These are phyloP conservation scores for Lordiphosa stackelbergi DNA, from an alignment of 1,140 invertebrate species.

Conservation along the genomic window DNA sequence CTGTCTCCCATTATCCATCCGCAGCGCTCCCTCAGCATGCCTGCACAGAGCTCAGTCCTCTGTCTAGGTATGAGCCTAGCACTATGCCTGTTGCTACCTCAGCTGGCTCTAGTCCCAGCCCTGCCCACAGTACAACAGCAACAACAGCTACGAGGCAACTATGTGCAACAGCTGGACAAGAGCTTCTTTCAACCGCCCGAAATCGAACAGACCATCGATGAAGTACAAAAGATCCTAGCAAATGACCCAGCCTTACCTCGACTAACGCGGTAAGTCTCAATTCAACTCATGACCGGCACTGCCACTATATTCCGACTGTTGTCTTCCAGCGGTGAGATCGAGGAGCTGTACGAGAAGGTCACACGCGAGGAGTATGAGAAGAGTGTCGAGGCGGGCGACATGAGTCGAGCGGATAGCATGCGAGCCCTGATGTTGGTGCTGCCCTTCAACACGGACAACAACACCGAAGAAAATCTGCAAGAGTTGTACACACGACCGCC, in stretches of 20 bases:
- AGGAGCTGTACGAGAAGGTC: slow-evolving; percentile 80
- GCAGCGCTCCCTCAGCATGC: too few species aligned
- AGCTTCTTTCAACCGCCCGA: slow-evolving; percentile 65
- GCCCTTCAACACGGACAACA: slow-evolving; percentile 78
- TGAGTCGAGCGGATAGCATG: slow-evolving; percentile 78
- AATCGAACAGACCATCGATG: slow-evolving; percentile 79
- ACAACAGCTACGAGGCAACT: slow-evolving; percentile 18
- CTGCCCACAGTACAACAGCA: slow-evolving; percentile 54
- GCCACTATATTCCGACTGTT: not conserved
- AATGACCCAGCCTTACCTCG: slow-evolving; percentile 79
- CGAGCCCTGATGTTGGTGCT: slow-evolving; percentile 80
- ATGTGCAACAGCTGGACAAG: slow-evolving; percentile 62
- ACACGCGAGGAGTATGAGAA: slow-evolving; percentile 77
- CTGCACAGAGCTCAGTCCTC: not conserved
- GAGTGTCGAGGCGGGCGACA: slow-evolving; percentile 70
- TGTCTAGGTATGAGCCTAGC: not conserved
- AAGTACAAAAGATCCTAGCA: slow-evolving; percentile 79
- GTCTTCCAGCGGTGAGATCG: slow-evolving; percentile 77
- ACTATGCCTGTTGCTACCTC: slow-evolving; percentile 6
- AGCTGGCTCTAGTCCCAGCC: slow-evolving; percentile 23
- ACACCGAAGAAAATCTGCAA: slow-evolving; percentile 73
- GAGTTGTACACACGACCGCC: slow-evolving; percentile 73
- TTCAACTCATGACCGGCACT: not conserved
- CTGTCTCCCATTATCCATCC: too few species aligned
- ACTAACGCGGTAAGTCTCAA: slow-evolving; percentile 71